These are phyloP conservation scores for Choristoneura fumiferana DNA, from an alignment of 1,140 invertebrate species.

Conservation along the genomic window DNA sequence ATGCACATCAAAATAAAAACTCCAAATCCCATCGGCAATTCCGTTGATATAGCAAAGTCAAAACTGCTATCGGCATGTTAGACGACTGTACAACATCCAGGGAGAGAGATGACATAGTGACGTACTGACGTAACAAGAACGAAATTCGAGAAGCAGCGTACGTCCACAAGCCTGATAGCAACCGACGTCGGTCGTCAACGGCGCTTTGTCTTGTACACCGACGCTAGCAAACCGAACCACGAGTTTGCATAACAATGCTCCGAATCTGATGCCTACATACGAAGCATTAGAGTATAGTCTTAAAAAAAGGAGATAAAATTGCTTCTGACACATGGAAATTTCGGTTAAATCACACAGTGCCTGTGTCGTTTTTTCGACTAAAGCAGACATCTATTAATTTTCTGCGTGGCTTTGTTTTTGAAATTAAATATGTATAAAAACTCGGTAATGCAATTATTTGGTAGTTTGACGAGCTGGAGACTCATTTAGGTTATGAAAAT, in stretches of 20 bases:
- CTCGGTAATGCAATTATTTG: too few species aligned
- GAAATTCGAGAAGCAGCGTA: constrained; percentile 43
- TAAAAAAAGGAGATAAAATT: background rate
- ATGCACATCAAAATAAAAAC: background rate
- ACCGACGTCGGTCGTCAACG: constrained; percentile 61
- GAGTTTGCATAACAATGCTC: constrained; percentile 72
- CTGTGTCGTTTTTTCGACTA: too few species aligned
- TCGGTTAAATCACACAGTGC: too few species aligned
- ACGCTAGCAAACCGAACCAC: constrained; percentile 60
- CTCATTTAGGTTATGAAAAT: too few species aligned
- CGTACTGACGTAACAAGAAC: constrained; percentile 30
- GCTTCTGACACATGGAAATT: background rate
- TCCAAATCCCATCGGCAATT: constrained; percentile 1
- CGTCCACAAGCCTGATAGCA: constrained; percentile 53
- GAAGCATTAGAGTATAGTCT: constrained; percentile 28
- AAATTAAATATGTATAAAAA: too few species aligned
- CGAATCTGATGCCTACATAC: constrained; percentile 57
- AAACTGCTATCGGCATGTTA: constrained; percentile 16
- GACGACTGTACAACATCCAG: constrained; percentile 12
- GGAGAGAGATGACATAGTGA: constrained; percentile 8
- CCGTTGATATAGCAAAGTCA: constrained; percentile 6
- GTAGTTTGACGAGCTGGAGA: too few species aligned
- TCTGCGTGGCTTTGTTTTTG: too few species aligned
- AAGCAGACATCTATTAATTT: too few species aligned
- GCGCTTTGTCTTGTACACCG: constrained; percentile 69